These are phyloP conservation scores for Tetragnatha versicolor DNA, from an alignment of 1,140 invertebrate genomes.

Conservation along the genomic window DNA sequence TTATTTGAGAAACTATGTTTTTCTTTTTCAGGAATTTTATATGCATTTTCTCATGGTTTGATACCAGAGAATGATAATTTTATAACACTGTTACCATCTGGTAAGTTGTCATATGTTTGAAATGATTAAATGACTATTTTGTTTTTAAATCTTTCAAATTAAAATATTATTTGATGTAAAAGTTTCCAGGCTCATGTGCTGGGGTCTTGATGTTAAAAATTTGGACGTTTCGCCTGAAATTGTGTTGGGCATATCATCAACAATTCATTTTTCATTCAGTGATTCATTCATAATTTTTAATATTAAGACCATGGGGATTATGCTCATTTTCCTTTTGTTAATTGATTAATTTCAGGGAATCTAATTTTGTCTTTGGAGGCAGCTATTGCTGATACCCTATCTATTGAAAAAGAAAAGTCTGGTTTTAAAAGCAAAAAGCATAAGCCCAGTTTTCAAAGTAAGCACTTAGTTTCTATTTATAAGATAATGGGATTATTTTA, in stretches of 20 bases:
- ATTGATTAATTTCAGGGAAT: constrained; percentile 9
- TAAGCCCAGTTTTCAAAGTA: background rate
- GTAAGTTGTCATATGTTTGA: background rate
- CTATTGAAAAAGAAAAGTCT: background rate
- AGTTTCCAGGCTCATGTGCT: too few relatives aligned
- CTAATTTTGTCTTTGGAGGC: background rate
- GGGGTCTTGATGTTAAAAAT: too few relatives aligned
- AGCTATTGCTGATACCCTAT: background rate
- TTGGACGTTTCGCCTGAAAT: too few relatives aligned
- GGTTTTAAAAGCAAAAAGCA: background rate
- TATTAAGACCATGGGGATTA: too few relatives aligned
- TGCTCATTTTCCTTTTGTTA: too few relatives aligned
- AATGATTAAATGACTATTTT: background rate
- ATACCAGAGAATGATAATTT: background rate
- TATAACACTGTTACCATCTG: background rate
- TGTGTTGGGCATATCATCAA: too few relatives aligned
- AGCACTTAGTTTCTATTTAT: background rate
- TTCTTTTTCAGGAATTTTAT: background rate
- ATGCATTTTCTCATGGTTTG: background rate
- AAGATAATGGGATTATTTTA: too few relatives aligned
- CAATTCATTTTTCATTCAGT: too few relatives aligned
- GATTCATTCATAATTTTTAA: too few relatives aligned
- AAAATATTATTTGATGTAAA: background rate
- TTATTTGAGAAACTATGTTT: background rate
- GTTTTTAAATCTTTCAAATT: background rate